A percentile compares a stretch with the other conserved stretches of the same genome.
Evolutionary conservation across 2,888 invertebrate species (phyloP).

Genomic region (Agrochola circellaris): DNA sequence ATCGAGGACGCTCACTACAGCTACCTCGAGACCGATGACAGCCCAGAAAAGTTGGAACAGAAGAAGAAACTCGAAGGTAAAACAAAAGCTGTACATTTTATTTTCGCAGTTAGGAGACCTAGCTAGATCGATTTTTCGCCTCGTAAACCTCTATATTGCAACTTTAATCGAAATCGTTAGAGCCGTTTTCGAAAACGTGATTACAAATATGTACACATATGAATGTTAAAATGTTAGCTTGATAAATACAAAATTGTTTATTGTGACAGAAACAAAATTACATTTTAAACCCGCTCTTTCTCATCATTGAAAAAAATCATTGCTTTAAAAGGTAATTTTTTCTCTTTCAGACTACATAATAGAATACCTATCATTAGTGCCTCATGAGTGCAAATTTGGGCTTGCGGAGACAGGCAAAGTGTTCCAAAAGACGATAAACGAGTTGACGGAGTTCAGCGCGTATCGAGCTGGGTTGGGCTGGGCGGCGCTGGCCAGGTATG

Average conservation of each 20-base stretch:
- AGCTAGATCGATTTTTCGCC: too few relatives aligned
- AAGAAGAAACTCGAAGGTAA: conserved; percentile 94
- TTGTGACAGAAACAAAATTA: too few relatives aligned
- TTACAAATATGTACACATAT: too few relatives aligned
- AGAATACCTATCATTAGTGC: conserved; percentile 94
- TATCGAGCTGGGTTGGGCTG: conserved; percentile 95
- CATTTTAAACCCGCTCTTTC: too few relatives aligned
- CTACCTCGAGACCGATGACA: conserved; percentile 95
- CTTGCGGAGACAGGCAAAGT: conserved; percentile 94
- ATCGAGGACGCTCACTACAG: conserved; percentile 94
- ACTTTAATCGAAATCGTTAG: too few relatives aligned
- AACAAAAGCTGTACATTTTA: not conserved
- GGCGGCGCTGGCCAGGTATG: conserved; percentile 96
- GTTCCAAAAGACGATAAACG: conserved; percentile 93
- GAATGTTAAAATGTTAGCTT: not conserved
- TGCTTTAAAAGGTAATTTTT: not conserved
- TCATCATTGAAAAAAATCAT: too few relatives aligned
- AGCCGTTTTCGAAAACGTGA: too few relatives aligned
- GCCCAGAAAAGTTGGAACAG: conserved; percentile 94
- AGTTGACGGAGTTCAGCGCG: conserved; percentile 94
- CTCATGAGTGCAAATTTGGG: conserved; percentile 95
- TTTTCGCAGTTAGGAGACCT: too few relatives aligned
- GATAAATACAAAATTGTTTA: too few relatives aligned
- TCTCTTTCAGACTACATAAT: conserved; percentile 92
- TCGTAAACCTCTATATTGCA: too few relatives aligned